Evolutionary conservation across 53 echinoderm and acorn worm genomes (phyloP).

Genomic region (Arbacia lixula): DNA sequence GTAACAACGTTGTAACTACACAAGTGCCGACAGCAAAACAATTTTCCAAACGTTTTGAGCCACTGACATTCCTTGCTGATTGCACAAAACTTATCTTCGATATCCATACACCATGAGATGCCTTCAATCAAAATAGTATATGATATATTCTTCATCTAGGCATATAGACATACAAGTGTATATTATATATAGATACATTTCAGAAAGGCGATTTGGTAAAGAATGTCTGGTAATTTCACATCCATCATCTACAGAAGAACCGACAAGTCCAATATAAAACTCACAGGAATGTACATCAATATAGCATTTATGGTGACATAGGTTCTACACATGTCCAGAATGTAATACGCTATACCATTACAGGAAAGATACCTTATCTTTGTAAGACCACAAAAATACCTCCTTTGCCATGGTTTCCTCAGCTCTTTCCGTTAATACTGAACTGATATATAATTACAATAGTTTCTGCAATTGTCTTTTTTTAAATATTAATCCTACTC

Average conservation of each 20-base stretch:
- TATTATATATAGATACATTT: constrained; percentile 43
- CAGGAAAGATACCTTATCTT: too few species aligned
- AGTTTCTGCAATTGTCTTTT: too few species aligned
- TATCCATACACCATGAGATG: neutral
- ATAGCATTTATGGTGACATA: neutral
- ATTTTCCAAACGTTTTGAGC: neutral
- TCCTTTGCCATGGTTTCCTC: neutral
- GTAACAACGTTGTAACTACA: neutral
- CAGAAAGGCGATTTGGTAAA: constrained; percentile 59
- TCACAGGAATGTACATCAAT: constrained; percentile 3
- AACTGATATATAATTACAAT: constrained; percentile 28
- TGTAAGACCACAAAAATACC: too few species aligned
- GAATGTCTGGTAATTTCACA: constrained; percentile 21
- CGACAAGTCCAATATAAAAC: constrained; percentile 41
- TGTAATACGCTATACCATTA: neutral
- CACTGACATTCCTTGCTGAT: neutral
- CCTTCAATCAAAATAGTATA: neutral
- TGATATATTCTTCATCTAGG: constrained; percentile 33
- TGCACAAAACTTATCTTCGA: neutral
- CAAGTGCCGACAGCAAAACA: constrained; percentile 2
- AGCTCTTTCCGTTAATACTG: constrained; percentile 22
- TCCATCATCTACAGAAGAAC: neutral
- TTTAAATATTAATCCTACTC: too few species aligned
- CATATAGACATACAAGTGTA: constrained; percentile 34
- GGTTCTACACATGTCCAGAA: neutral